phyloP scores from a whole-genome alignment of 2,113 vertebrate species.

The Urocitellus parryii region DNA sequence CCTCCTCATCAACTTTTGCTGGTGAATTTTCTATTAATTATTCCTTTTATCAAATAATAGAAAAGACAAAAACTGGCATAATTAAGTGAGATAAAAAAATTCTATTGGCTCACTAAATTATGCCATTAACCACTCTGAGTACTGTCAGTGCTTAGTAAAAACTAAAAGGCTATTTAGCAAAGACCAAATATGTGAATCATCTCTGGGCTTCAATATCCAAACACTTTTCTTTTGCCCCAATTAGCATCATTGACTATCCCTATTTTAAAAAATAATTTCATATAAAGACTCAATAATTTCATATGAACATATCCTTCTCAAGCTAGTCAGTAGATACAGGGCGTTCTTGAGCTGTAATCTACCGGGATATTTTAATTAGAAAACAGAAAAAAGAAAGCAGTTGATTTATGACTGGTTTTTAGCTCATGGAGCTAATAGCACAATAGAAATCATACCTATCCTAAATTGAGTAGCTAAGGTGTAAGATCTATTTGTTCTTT shows the following conservation, averaged over 20 bases:
- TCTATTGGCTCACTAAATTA: not conserved
- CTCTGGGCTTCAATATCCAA: not conserved
- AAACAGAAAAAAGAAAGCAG: not conserved
- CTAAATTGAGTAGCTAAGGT: not conserved
- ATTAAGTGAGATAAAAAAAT: not conserved
- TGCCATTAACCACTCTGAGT: not conserved
- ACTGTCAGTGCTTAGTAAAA: not conserved
- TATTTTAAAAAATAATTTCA: not conserved
- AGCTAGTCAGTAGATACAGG: not conserved
- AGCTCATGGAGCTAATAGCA: not conserved
- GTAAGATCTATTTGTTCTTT: not conserved
- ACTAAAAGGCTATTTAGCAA: not conserved
- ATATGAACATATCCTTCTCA: not conserved
- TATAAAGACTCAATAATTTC: slow-evolving; percentile 41
- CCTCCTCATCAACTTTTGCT: not conserved
- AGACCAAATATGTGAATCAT: not conserved
- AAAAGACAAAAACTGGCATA: not conserved
- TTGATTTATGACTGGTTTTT: not conserved
- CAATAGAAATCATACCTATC: not conserved
- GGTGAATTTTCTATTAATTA: not conserved
- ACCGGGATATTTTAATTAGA: slow-evolving; percentile 7
- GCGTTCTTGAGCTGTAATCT: slow-evolving; percentile 3
- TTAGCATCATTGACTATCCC: not conserved
- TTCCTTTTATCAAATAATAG: slow-evolving; percentile 34
- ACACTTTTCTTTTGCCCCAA: not conserved